Evolutionary conservation across 2,113 vertebrate genomes (phyloP).

Genomic region (Pontoporia blainvillei): DNA sequence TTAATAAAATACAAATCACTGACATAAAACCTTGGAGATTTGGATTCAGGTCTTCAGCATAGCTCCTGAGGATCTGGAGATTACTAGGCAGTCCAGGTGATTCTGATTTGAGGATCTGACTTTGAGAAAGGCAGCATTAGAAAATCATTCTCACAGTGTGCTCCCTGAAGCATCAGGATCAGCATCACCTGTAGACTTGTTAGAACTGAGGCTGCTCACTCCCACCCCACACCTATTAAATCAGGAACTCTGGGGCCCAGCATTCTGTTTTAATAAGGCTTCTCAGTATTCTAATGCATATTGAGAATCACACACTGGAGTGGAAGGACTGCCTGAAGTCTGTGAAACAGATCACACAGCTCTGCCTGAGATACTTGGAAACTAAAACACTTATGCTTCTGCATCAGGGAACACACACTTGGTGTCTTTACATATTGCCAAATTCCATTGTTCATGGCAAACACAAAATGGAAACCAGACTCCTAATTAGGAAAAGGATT

Average conservation of each 20-base stretch:
- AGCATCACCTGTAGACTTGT: not conserved
- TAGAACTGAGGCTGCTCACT: not conserved
- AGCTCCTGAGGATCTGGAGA: not conserved
- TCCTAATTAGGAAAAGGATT: not conserved
- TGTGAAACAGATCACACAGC: not conserved
- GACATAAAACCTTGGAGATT: not conserved
- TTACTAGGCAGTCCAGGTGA: not conserved
- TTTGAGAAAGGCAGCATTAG: not conserved
- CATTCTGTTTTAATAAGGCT: not conserved
- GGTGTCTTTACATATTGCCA: not conserved
- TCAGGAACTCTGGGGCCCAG: not conserved
- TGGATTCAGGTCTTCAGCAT: not conserved
- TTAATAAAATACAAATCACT: not conserved
- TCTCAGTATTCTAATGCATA: not conserved
- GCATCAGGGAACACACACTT: not conserved
- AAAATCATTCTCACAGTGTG: not conserved
- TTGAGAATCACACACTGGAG: not conserved
- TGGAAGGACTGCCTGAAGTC: not conserved
- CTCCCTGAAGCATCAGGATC: not conserved
- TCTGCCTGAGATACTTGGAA: not conserved
- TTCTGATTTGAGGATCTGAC: not conserved
- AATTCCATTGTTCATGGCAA: not conserved
- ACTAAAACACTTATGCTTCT: not conserved
- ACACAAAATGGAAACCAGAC: not conserved
- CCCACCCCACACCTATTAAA: not conserved